phyloP scores from a whole-genome alignment of 2,797 vertebrate genomes.

The Mareca strepera region DNA sequence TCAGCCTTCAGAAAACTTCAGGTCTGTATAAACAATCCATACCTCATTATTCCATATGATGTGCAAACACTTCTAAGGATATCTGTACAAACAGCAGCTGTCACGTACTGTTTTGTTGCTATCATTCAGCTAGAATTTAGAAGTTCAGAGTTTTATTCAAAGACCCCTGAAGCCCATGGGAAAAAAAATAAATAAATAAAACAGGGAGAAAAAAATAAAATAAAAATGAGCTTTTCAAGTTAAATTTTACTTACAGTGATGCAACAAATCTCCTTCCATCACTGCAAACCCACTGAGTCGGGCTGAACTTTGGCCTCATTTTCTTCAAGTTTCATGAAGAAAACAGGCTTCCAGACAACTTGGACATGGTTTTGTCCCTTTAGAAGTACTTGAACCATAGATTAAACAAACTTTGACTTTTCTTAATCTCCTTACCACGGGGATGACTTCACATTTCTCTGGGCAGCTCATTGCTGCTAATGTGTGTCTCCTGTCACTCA shows the following conservation, averaged over 20 bases:
- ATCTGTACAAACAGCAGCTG: not conserved
- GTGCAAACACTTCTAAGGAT: not conserved
- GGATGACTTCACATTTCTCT: not conserved
- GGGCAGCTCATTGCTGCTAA: not conserved
- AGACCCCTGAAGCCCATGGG: not conserved
- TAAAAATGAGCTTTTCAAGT: not conserved
- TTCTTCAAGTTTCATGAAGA: conserved; percentile 13
- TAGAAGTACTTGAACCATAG: not conserved
- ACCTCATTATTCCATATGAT: not conserved
- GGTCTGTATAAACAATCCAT: not conserved
- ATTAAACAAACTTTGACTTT: not conserved
- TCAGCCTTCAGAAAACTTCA: not conserved
- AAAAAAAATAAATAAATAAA: not conserved
- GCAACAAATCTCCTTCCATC: not conserved
- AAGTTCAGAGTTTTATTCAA: not conserved
- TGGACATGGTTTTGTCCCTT: not conserved
- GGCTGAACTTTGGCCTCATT: not conserved
- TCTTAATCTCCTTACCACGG: not conserved
- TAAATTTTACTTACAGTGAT: conserved; percentile 19
- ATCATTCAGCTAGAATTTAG: not conserved
- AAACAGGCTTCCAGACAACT: not conserved
- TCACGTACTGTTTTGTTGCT: not conserved
- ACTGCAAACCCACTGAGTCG: not conserved
- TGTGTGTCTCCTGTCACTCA: not conserved
- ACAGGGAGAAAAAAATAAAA: not conserved